Percentiles rank a stretch among this genome's conserved stretches.
phyloP scores from a whole-genome alignment of 2,888 invertebrate species.

The Romanomermis culicivorax region DNA sequence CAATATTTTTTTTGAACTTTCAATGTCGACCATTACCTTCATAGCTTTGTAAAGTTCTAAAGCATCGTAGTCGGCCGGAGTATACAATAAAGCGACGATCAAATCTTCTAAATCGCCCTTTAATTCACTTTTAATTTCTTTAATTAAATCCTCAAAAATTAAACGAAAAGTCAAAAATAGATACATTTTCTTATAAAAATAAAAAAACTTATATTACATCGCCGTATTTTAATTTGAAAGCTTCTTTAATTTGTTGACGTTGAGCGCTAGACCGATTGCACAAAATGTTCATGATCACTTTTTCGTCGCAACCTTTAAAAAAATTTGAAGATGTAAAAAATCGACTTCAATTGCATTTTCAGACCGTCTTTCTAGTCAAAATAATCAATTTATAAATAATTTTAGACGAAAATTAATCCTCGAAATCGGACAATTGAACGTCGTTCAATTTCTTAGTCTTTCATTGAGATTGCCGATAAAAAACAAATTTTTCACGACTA shows the following conservation, averaged over 20 bases:
- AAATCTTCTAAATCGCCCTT: slow-evolving; percentile 24
- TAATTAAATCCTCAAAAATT: slow-evolving; percentile 15
- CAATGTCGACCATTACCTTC: no score
- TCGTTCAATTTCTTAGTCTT: no score
- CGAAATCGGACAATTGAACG: no score
- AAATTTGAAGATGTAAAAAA: no score
- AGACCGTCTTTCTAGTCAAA: no score
- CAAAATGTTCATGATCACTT: slow-evolving; percentile 35
- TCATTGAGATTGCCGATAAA: no score
- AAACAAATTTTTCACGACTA: no score
- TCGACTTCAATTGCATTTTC: no score
- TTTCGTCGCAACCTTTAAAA: slow-evolving; percentile 15
- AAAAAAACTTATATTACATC: slow-evolving; percentile 38
- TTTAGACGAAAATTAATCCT: no score
- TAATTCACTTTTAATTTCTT: slow-evolving; percentile 23
- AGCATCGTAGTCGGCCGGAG: slow-evolving; percentile 31
- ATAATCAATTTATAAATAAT: no score
- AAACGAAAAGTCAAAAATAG: no score
- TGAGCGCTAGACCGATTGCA: slow-evolving; percentile 61
- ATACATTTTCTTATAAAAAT: not conserved
- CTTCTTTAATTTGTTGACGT: slow-evolving; percentile 50
- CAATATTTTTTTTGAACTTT: no score
- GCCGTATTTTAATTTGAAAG: slow-evolving; percentile 67
- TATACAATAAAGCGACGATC: slow-evolving; percentile 25
- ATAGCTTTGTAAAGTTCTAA: slow-evolving; percentile 31